Evolutionary conservation across 2,113 vertebrate genomes (phyloP), one percentile per base, ranked within the genome.

Genomic region (Pomatorhinus ruficollis): DNA sequence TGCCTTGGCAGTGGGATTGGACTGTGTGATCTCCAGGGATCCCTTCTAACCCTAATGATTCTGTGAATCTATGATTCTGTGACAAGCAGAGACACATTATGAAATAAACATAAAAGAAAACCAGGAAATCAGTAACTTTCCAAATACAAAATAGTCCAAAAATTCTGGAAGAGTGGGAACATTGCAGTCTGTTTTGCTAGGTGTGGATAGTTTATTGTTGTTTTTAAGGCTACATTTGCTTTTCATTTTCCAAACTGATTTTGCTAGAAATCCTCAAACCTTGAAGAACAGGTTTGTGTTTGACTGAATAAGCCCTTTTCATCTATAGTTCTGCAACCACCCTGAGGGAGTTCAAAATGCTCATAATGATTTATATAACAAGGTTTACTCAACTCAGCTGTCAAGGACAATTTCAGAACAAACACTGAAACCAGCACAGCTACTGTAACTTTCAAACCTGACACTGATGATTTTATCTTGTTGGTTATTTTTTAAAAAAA

Each of bases 381-480:
- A 57, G 40, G 49, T 77, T 83, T 80, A 84, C 44, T 89, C 56
- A 86, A 39, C 59, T 92, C 40, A 59, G 10, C 52, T 93, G 63
- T 76, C 90, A 96, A 87, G 52, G 59, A 80, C n/a, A 68, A 74
- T 95, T 84, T 90, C 45, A 80, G 66, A 95, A 90, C 8, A 95
- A 94, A 87, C 91, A 69, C 80, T 69, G 90, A 93, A 95, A 52
- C 12, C 20, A 33, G 30, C 1, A 6, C 13, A 80, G 40, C 6
- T 52, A 80, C 16, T 30, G 23, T 31, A 85, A n/a, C 35, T 93
- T 79, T 87, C 53, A 63, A 65, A 66, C 11, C 11, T 52, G 21
- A 76, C 56, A 56, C 11, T 53, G 30, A 35, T 31, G 53, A 61
- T 86, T 86, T n/a, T 40, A 70, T 37, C 28, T 85, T 23, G 5